Evolutionary conservation across 2,113 vertebrate species (phyloP), one percentile per base, ranked within the genome.

Genomic region (Microcebus jonahi): DNA sequence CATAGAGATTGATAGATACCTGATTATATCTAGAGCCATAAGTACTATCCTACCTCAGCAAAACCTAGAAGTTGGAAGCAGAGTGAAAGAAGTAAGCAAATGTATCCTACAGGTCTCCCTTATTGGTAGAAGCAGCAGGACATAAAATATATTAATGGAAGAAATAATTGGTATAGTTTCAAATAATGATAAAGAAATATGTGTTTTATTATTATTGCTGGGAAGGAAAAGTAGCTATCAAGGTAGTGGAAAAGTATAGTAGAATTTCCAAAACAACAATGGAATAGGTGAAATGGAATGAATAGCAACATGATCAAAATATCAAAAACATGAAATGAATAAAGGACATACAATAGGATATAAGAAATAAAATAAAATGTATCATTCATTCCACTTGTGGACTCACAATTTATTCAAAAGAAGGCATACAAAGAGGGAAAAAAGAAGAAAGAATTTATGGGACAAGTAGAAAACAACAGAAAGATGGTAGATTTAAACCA

Each of bases 91-190:
- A 25, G 34, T 27, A 71, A 79, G 36, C 25, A n/a, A 76, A 91
- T 34, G 8, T 8, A 93, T 84, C 79, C 53, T 63, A 71, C 55
- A 77, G 29, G 34, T 75, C 29, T 91, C 29, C 84, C 23, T 90
- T 71, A 53, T 13, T 15, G 25, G 61, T 59, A 70, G 39, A 68
- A 87, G 50, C 45, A 39, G 18, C 73, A 80, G 63, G 31, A 85
- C 81, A 82, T 82, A 27, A 94, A 84, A 92, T 63, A 95, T 55
- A 34, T 73, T 65, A 45, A 61, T 82, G 70, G 71, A 67, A 91
- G 53, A 92, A 88, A 39, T 34, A 75, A 82, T 67, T 88, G 21
- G 27, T n/a, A 31, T 91, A 36, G 65, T 85, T 88, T 76, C 45
- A 67, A 86, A 61, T 71, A 61, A 88, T 18, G n/a, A 53, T 20